Conservation (phyloP, 1,140 invertebrate species). For the Leptinotarsa defecta region DNA sequence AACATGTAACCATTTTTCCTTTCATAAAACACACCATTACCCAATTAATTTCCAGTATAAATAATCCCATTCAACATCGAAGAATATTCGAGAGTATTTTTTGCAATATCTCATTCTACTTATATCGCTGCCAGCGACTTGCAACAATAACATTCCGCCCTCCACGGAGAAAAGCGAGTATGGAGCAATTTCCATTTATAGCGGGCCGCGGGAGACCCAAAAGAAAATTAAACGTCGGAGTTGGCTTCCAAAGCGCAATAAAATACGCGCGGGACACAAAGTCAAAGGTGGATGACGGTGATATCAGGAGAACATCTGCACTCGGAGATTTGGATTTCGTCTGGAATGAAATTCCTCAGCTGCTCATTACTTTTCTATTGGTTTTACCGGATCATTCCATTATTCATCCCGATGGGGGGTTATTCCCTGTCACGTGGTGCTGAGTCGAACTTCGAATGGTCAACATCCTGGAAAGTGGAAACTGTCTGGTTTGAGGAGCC, state of each 20-base stretch:
- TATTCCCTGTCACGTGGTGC: too few species aligned
- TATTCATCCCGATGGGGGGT: too few species aligned
- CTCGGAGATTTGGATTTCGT: neutral
- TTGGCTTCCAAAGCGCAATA: conserved; percentile 33
- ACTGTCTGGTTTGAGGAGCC: too few species aligned
- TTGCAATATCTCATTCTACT: neutral
- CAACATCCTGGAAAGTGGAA: too few species aligned
- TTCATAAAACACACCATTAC: too few species aligned
- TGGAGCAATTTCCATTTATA: conserved; percentile 40
- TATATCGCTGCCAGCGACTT: conserved; percentile 15
- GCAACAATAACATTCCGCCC: conserved; percentile 28
- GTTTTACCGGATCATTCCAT: too few species aligned
- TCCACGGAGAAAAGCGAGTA: conserved; percentile 16
- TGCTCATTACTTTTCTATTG: too few species aligned
- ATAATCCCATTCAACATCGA: too few species aligned
- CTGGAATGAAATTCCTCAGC: neutral
- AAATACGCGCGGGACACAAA: conserved; percentile 30
- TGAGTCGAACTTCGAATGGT: too few species aligned
- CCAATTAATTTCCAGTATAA: too few species aligned
- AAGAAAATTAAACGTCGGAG: conserved; percentile 40
- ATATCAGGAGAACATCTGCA: conserved; percentile 28
- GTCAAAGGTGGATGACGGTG: conserved; percentile 32
- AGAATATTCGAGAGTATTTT: neutral
- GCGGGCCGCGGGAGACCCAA: conserved; percentile 31
- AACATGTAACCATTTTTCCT: too few species aligned